Evolutionary conservation across 2,888 invertebrate genomes (phyloP).

Genomic region (Lobophora halterata): DNA sequence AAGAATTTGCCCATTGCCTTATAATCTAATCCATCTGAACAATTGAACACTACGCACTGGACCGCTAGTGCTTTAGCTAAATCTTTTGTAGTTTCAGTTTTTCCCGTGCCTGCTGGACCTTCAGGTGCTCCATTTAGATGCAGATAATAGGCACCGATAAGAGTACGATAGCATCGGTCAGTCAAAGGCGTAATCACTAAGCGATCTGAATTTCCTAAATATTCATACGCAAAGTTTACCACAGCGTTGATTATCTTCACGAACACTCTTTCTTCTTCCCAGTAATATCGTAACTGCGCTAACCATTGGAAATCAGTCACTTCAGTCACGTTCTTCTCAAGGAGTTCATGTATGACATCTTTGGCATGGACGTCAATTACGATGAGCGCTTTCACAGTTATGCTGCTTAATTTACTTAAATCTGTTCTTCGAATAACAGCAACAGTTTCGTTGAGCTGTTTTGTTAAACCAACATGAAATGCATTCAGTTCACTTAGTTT

Average conservation of each 20-base stretch:
- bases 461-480: slow-evolving; percentile 78
- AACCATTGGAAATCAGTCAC: slow-evolving; percentile 93
- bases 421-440: slow-evolving; percentile 85
- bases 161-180: slow-evolving; percentile 90
- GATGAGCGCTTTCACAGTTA: slow-evolving; percentile 90
- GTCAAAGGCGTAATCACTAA: slow-evolving; percentile 88
- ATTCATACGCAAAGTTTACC: slow-evolving; percentile 91
- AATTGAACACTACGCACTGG: slow-evolving; percentile 93
- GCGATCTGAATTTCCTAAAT: slow-evolving; percentile 89
- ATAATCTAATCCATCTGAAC: slow-evolving; percentile 92
- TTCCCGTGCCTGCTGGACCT: slow-evolving; percentile 93
- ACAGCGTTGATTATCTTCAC: slow-evolving; percentile 90
- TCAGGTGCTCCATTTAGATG: slow-evolving; percentile 93
- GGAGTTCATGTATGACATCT: slow-evolving; percentile 87
- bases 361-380: slow-evolving; percentile 93
- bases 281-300: slow-evolving; percentile 90
- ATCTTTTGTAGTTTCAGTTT: slow-evolving; percentile 96
- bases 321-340: slow-evolving; percentile 82
- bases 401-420: slow-evolving; percentile 85
- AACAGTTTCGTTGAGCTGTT: slow-evolving; percentile 88
- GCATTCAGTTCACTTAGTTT: slow-evolving; percentile 77
- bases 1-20: slow-evolving; percentile 93
- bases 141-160: slow-evolving; percentile 90
- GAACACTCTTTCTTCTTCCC: slow-evolving; percentile 84
- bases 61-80: slow-evolving; percentile 95